Evolutionary conservation across 2,888 invertebrate species (phyloP), one percentile per base, ranked within the genome.

Genomic region (Apamea epomidion): DNA sequence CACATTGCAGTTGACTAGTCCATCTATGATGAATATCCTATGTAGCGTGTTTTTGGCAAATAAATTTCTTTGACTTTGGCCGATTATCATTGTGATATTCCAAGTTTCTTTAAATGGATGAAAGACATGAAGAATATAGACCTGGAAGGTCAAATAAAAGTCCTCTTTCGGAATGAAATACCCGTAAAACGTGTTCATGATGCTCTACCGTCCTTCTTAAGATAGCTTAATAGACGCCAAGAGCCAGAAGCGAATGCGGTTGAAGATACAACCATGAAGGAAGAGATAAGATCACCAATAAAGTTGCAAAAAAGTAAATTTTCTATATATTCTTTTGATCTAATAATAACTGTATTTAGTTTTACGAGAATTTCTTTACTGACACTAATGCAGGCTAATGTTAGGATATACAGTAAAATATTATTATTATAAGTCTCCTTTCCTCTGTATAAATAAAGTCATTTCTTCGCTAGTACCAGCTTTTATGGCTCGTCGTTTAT

Each of bases 401-500:
- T 75, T 64, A 62, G 65, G 58, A 54, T 71, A 42, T 60, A 70
- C 65, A 76, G 64, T 62, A 70, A 78, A 69, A 72, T 67, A 72
- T 73, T 85, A 58, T 80, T 81, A 65, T 54, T 78, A 16, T 70
- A 64, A 64, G 76, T 67, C 62, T 69, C 18, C 32, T 73, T 82
- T 82, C 21, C 79, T 70, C 62, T 68, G 54, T 62, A 75, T 78
- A 86, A 86, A 85, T 85, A 82, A 73, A 85, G 83, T 58, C n/a
- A 76, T 85, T 78, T 67, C 86, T 82, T 70, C 32, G 48, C 72
- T 78, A 78, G 86, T 32, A 21, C 65, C 48, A 45, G 29, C 25
- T 69, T 82, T 86, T 86, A 86, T 82, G 54, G 18, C 37, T 51
- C 68, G 37, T 75, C 70, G 67, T 73, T 84, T 74, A 85, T 73